Base-by-base conservation (phyloP, 2,888 invertebrate genomes). In the Drosophila robusta region DNA sequence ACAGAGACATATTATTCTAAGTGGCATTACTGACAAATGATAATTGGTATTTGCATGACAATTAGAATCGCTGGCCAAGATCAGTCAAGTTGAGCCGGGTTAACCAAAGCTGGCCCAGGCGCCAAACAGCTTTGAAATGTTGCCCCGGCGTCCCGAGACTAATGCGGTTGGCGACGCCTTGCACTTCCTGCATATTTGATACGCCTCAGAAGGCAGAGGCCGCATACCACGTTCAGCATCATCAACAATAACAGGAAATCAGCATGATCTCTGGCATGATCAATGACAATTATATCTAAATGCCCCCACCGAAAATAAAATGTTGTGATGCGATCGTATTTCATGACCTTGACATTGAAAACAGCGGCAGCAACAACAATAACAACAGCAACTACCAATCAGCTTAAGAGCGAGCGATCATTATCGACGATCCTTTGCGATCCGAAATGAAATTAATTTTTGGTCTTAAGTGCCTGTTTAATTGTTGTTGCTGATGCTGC, bases 21-120 rank as follows among this genome's bases (percentile, higher is more conserved):
- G 66, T 56, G 78, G 80, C 79, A 51, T 78, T 77, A 78, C 77
- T 88, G 86, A 86, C 86, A 86, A 86, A 86, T 86, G 81, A 88
- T 86, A 88, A 88, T 86, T 88, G 79, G 51, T 83, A 80, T 86
- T 88, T 82, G 87, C 77, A 79, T 83, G 78, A 80, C 82, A 80
- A 87, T 80, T 84, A 81, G 85, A 85, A 57, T 54, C 71, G 79
- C 72, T 50, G 58, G 44, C 47, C 58, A 56, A 67, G 76, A 67
- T 67, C 65, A 57, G 54, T 58, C 60, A 52, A 41, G 58, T 55
- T 47, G 50, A 63, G 58, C 52, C 69, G 50, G 51, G 38, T 54
- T 62, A 42, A 16, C 42, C 57, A 70, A 41, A 52, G 49, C 54
- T n/a, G 47, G 26, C 42, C 32, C 46, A 70, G 82, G 84, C 88